phyloP scores from a whole-genome alignment of 2,113 vertebrate genomes.

The Percopsis transmontana region DNA sequence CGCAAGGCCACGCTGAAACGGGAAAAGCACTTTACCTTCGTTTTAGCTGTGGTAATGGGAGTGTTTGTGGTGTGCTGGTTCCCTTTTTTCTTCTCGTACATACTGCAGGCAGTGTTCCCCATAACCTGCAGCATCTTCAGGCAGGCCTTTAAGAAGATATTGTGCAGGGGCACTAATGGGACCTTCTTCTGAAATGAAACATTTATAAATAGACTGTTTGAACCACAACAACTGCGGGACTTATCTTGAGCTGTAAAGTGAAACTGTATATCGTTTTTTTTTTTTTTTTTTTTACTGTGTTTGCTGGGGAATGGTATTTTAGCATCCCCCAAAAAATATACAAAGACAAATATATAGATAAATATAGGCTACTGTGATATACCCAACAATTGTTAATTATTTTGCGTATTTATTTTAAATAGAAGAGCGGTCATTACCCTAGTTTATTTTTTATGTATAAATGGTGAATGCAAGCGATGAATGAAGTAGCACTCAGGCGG shows the following conservation, averaged over 20 bases:
- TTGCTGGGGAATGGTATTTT: too few species aligned
- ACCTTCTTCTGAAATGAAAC: conserved; percentile 52
- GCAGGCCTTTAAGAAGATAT: conserved; percentile 80
- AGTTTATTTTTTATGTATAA: too few species aligned
- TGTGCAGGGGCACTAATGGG: conserved; percentile 62
- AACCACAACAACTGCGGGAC: neutral
- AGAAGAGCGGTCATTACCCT: too few species aligned
- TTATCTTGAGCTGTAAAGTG: neutral
- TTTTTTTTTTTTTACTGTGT: too few species aligned
- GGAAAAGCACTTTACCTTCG: conserved; percentile 89
- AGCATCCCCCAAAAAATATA: too few species aligned
- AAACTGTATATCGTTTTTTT: neutral
- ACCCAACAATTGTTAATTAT: too few species aligned
- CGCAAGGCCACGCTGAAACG: conserved; percentile 80
- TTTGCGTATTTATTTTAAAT: too few species aligned
- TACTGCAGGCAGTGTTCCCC: conserved; percentile 83
- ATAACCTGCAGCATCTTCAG: conserved; percentile 80
- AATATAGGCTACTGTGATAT: too few species aligned
- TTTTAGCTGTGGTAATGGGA: conserved; percentile 88
- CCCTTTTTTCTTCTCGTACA: conserved; percentile 91
- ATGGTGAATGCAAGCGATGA: too few species aligned
- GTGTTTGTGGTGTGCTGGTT: conserved; percentile 93
- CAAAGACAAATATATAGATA: too few species aligned
- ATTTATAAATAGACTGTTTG: neutral
- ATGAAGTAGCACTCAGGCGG: too few species aligned